phyloP scores from a whole-genome alignment of 2,888 invertebrate species.

The Ethmia dodecea region DNA sequence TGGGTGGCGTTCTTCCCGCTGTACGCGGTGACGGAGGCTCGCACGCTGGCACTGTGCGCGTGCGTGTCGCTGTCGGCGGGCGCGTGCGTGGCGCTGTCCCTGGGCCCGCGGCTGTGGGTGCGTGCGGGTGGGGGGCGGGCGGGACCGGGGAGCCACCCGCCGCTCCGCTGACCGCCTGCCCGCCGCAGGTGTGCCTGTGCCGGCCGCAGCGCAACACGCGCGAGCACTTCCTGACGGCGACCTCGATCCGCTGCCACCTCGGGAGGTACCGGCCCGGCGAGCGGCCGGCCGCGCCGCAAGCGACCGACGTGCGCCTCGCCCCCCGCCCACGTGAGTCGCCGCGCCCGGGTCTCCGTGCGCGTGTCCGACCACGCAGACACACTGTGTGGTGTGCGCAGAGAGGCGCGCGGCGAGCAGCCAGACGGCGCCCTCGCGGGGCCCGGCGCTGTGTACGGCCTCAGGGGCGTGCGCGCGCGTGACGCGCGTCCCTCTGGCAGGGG shows the following conservation, averaged over 20 bases:
- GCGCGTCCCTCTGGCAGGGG: neutral
- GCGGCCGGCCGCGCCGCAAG: conserved; percentile 4
- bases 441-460: neutral
- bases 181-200: conserved; percentile 70
- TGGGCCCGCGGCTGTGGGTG: conserved; percentile 84
- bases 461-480: conserved; percentile 8
- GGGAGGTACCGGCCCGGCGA: conserved; percentile 46
- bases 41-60: conserved; percentile 65
- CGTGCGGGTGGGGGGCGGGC: too few relatives aligned
- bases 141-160: neutral
- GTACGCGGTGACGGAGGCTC: conserved; percentile 62
- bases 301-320: conserved; percentile 1
- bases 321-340: neutral
- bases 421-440: neutral
- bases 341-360: neutral
- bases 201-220: conserved; percentile 87
- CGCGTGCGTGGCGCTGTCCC: conserved; percentile 84
- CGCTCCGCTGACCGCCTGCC: neutral
- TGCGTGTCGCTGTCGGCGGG: conserved; percentile 85
- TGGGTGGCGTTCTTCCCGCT: conserved; percentile 89
- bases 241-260: conserved; percentile 83
- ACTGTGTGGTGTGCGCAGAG: neutral
- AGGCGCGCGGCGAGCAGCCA: neutral
- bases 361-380: neutral
- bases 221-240: conserved; percentile 84